phyloP scores from a whole-genome alignment of 2,797 vertebrate species.

The Poeciliopsis gracilis region DNA sequence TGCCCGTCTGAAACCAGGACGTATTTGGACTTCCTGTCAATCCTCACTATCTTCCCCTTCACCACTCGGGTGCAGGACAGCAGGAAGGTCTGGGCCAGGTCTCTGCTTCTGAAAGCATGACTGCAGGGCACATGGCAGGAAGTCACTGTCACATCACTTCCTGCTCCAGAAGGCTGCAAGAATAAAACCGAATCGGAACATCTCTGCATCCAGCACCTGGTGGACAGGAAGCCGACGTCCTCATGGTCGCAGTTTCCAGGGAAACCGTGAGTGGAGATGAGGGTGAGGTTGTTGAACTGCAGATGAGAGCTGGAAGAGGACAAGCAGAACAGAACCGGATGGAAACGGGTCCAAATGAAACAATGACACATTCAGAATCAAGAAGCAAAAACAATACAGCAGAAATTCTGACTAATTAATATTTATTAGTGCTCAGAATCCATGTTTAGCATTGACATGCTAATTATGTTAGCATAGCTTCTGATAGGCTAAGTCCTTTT shows the following conservation, averaged over 20 bases:
- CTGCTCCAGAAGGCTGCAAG: neutral
- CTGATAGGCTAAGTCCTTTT: no score
- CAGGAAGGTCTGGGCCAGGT: conserved; percentile 86
- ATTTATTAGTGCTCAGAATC: no score
- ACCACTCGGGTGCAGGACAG: conserved; percentile 84
- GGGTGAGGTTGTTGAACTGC: conserved; percentile 90
- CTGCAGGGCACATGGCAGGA: conserved; percentile 67
- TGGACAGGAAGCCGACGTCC: conserved; percentile 84
- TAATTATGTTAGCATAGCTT: no score
- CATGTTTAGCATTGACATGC: no score
- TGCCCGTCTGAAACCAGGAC: conserved; percentile 78
- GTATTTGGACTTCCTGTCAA: conserved; percentile 86
- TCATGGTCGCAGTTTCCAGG: conserved; percentile 70
- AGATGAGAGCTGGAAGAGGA: conserved; percentile 84
- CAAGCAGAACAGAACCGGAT: conserved; percentile 16
- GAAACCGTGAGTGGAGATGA: conserved; percentile 89
- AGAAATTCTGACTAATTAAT: neutral
- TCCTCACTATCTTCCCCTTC: conserved; percentile 88
- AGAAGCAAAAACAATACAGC: neutral
- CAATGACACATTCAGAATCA: neutral
- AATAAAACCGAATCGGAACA: neutral
- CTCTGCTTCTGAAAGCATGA: conserved; percentile 85
- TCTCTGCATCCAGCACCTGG: conserved; percentile 80
- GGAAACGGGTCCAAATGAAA: conserved; percentile 2
- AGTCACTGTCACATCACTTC: neutral